Base-by-base conservation (phyloP, 2,888 invertebrate species). In the Atrina japonica region DNA sequence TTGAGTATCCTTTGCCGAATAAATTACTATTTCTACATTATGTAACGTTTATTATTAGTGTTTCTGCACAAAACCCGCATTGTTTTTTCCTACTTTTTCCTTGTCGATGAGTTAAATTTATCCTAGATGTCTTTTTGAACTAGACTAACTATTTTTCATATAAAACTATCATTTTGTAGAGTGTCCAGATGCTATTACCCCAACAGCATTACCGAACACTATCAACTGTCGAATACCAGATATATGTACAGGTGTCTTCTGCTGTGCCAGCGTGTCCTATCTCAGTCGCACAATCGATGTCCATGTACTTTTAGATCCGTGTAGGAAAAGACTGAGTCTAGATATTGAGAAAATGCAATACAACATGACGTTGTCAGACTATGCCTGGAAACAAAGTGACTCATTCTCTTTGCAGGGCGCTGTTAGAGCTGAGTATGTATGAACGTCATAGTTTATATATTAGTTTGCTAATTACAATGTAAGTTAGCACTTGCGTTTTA, bases 361-460 rank as follows among this genome's bases (percentile, higher is more conserved):
- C 40, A 65, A 70, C 29, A 40, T 73, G 18, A 65, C 71, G 40
- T 49, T 80, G 18, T 40, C 67, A 3, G 70, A 72, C 29, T 80
- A 76, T 23, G 25, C 64, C 5, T 80, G 59, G 67, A 77, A 76
- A 60, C 50, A 49, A 52, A 45, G 30, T 35, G 74, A 77, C 9
- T 61, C 60, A 23, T 73, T 75, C 45, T 59, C 66, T 35, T 35
- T 80, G 40, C 68, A 74, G 23, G 72, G 70, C 35, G 70, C 76
- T 1, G 27, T 80, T 6, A 64, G 74, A 52, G 21, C 76, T 11
- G 69, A 77, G 79, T 77, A 79, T 70, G 79, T 70, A n/a, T n/a
- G n/a, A n/a, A n/a, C n/a, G n/a, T n/a, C n/a, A n/a, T n/a, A n/a
- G n/a, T n/a, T n/a, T n/a, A n/a, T n/a, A n/a, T n/a, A n/a, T n/a